Conservation (phyloP, 2,888 invertebrate species). For the Hermaeophaga mercurialis region DNA sequence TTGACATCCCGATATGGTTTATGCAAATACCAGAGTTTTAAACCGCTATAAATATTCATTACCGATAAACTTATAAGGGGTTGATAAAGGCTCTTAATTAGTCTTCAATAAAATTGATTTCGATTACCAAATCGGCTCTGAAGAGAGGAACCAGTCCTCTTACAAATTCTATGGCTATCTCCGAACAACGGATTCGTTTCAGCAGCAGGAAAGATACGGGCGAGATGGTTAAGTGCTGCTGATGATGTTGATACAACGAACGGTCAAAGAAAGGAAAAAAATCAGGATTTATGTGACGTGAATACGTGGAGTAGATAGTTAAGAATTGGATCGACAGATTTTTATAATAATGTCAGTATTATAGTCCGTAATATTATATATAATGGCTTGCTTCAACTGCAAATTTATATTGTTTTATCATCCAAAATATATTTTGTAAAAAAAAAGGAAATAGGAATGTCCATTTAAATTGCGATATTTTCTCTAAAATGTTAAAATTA, state of each 20-base stretch:
- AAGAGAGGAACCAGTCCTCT: slow-evolving; percentile 39
- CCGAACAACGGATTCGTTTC: slow-evolving; percentile 45
- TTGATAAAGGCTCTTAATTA: slow-evolving; percentile 51
- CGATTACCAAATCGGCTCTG: slow-evolving; percentile 39
- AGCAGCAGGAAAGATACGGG: slow-evolving; percentile 31
- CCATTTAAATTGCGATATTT: no score
- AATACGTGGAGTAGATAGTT: background rate
- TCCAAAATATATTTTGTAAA: no score
- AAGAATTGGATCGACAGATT: no score
- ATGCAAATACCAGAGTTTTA: slow-evolving; percentile 29
- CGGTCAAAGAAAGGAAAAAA: background rate
- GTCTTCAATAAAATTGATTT: slow-evolving; percentile 47
- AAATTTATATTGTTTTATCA: no score
- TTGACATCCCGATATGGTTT: slow-evolving; percentile 20
- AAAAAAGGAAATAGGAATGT: no score
- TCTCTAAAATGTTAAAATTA: no score
- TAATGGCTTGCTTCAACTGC: no score
- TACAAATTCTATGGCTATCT: slow-evolving; percentile 43
- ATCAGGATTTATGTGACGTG: background rate
- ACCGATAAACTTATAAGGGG: slow-evolving; percentile 46
- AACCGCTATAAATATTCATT: slow-evolving; percentile 47
- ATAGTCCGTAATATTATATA: no score
- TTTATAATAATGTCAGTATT: no score
- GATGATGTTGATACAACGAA: slow-evolving; percentile 20
- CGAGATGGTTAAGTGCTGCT: slow-evolving; percentile 33